phyloP scores from a whole-genome alignment of 2,888 invertebrate genomes.

The Epinotia brunnichana region DNA sequence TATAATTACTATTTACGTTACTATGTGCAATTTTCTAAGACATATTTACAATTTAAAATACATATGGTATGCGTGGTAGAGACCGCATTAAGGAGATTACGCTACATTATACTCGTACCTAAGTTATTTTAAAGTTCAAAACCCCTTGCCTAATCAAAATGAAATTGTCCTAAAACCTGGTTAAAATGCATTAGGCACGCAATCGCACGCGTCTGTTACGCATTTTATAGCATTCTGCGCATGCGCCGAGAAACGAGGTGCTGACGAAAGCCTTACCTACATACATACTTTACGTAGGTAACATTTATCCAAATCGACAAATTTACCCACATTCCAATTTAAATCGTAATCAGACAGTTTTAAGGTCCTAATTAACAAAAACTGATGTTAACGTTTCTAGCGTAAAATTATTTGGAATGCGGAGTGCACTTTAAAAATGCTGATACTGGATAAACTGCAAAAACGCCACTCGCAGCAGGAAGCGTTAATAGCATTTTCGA shows the following conservation, averaged over 20 bases:
- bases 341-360: too few species aligned
- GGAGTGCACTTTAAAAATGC: constrained; percentile 31
- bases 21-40: too few species aligned
- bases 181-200: constrained; percentile 26
- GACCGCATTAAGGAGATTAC: not conserved
- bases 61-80: too few species aligned
- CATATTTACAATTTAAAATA: too few species aligned
- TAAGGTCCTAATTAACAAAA: not conserved
- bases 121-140: not conserved
- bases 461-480: constrained; percentile 20
- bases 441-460: constrained; percentile 17
- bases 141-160: constrained; percentile 10
- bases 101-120: too few species aligned
- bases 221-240: constrained; percentile 24
- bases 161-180: constrained; percentile 19
- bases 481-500: constrained; percentile 24
- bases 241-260: not conserved
- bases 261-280: constrained; percentile 29
- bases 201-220: constrained; percentile 18
- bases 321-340: not conserved
- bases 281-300: constrained; percentile 9
- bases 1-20: too few species aligned
- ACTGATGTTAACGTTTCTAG: not conserved
- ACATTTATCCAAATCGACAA: not conserved
- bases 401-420: constrained; percentile 20